Percentiles rank a stretch among this genome's conserved stretches.
Conservation (phyloP, 2,113 vertebrate genomes). For the Polypterus senegalus region DNA sequence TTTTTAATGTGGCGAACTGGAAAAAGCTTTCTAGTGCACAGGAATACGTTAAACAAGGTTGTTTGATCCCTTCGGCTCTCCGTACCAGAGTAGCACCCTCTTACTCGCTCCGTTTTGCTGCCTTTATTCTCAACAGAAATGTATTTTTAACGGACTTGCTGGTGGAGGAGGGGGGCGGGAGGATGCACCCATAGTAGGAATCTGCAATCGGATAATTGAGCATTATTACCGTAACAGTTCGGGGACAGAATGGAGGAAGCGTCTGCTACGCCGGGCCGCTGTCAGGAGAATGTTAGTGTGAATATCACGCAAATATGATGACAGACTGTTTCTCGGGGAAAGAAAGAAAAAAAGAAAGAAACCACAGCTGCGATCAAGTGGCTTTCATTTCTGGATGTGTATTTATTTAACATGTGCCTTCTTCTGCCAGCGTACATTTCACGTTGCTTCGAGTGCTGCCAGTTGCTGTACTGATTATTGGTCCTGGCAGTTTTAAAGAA, state of each 20-base stretch:
- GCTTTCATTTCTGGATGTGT: conserved; percentile 1
- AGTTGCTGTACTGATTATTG: conserved; percentile 2
- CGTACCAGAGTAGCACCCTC: conserved; percentile 25
- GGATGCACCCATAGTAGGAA: conserved; percentile 6
- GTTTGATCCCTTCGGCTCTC: conserved; percentile 30
- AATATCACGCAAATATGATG: conserved; percentile 12
- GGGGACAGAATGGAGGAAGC: conserved; percentile 17
- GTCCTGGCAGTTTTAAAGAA: background rate
- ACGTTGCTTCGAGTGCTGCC: conserved; percentile 1
- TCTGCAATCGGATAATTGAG: conserved; percentile 6
- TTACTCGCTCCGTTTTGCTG: conserved; percentile 16
- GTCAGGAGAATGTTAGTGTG: conserved; percentile 3
- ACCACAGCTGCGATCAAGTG: conserved; percentile 2
- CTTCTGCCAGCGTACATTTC: conserved; percentile 4
- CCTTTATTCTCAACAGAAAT: conserved; percentile 14
- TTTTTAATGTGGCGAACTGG: no score
- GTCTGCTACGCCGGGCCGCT: background rate
- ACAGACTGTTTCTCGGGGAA: conserved; percentile 1
- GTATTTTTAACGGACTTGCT: conserved; percentile 6
- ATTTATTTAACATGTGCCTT: conserved; percentile 12
- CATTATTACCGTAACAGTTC: conserved; percentile 3
- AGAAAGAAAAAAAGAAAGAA: conserved; percentile 19
- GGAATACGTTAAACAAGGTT: background rate
- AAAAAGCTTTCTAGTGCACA: conserved; percentile 13
- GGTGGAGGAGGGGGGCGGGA: background rate